Evolutionary conservation across 2,888 invertebrate genomes (phyloP), one percentile per base, ranked within the genome.

Genomic region (Schrankia costaestrigalis): DNA sequence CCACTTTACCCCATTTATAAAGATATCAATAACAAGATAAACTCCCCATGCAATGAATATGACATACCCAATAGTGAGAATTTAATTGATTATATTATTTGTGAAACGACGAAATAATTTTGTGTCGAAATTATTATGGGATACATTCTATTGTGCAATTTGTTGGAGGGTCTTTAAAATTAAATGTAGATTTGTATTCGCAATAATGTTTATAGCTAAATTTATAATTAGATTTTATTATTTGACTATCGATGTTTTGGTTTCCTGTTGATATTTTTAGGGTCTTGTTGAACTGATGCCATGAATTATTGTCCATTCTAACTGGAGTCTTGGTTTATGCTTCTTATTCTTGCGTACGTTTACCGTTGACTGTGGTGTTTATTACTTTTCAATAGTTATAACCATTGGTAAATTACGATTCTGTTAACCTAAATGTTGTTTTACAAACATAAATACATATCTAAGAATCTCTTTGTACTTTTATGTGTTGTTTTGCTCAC

Each of bases 21-120:
- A 79, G 80, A 84, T 85, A 86, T 87, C 84, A 85, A 82, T 85
- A 85, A 80, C 80, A 50, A 71, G 79, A 83, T 77, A 72, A 67
- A 60, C 61, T 41, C 77, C 81, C 80, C 58, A 70, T 63, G 61
- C 39, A 42, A 43, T 40, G 8, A 40, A 54, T 50, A 48, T 66
- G 71, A 59, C 74, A 71, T 55, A 57, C 56, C 62, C 77, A 75
- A 76, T 76, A 52, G 63, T 54, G 59, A 61, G 53, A 68, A 71
- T 78, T 70, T 77, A 84, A 85, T 85, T 83, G 83, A 83, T 79
- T 78, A 77, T 81, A 83, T 79, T 78, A 77, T 81, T 83, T 78
- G 74, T 73, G 75, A 74, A 69, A 55, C 41, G 58, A 58, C 52
- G 59, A 67, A 68, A 75, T 75, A 70, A 75, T 81, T 68, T 50